Evolutionary conservation across 2,113 vertebrate genomes (phyloP), one percentile per base, ranked within the genome.

Genomic region (Gracilinanus agilis): DNA sequence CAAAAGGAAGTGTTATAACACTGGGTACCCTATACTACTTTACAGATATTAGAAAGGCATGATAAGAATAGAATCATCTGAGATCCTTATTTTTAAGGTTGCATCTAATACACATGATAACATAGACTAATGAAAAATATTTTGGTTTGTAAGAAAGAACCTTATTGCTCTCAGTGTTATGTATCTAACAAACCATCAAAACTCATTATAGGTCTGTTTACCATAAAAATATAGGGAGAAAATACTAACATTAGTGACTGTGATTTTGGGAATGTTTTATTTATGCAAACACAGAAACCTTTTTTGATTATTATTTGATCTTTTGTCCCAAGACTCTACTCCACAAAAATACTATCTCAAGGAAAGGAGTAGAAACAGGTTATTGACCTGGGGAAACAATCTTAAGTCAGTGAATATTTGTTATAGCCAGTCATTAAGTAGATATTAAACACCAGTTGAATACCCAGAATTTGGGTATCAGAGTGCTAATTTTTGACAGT

Each of bases 101-200:
- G 9, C 10, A 0, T 27, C 53, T 94, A 34, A 53, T 8, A n/a
- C 9, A 13, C 34, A 67, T 5, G 24, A 16, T 23, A 90, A 21
- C 44, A 44, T 96, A 54, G 55, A 95, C 1, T 83, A 96, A 96
- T 90, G 55, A 96, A 95, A 94, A 40, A 9, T 83, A 83, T 83
- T 83, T 40, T 83, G 16, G 16, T 83, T 83, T 83, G 12, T 27
- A 58, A 94, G 96, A 91, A 96, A 95, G 94, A 0, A 67, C 94
- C 96, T 91, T 96, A 97, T 98, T 88, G 94, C 92, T 96, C 92
- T 93, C 0, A 0, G 0, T 0, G 0, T 93, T 10, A 2, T 96
- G 91, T 95, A 94, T 10, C 56, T 49, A 8, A 13, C 40, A 10
- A 95, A 19, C 40, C 89, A 1, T 8, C 5, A 44, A 49, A 44